Evolutionary conservation across 2,797 vertebrate genomes (phyloP), one percentile per base, ranked within the genome.

Genomic region (Delichon dasypus): DNA sequence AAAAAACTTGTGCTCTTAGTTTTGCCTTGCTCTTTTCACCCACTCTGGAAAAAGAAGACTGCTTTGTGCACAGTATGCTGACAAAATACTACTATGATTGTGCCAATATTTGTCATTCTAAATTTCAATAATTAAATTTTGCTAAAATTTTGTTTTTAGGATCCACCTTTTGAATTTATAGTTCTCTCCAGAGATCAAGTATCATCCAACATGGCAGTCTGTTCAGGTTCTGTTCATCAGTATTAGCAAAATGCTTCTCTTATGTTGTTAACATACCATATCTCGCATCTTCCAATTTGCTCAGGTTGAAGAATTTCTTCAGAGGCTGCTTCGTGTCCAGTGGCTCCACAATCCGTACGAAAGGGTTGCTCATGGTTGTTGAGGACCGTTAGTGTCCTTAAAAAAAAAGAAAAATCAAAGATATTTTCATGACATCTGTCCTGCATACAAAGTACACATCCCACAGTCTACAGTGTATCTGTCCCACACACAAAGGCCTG

Each of bases 271-370:
- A 85, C 96, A 9, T 98, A 99, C 99, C 98, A 12, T 99, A 99
- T 99, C 99, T 98, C 54, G 88, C 96, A 93, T 99, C 99, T 75
- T 94, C 95, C 34, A 99, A 97, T 93, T 99, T 99, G 90, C 96
- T 97, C 26, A 99, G 97, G 95, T 99, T 99, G 95, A 98, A 99
- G 96, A 99, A 99, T 66, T 97, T 98, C 76, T 98, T 98, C 60
- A 93, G 97, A 66, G 98, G 98, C 30, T 98, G 88, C 30, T 95
- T 90, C 15, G 98, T 95, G 95, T 99, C 97, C 93, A 99, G 96
- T 6, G 98, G 97, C 95, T 99, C 99, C 66, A 97, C 96, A 44
- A 99, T 95, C 74, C 86, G 72, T 66, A 94, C 88, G 40, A 99
- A 99, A 30, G 99, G 99, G 94, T 99, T 99, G 71, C 89, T 98